A percentile compares a stretch with the other conserved stretches of the same genome.
These are phyloP conservation scores for Spicauda simplicius DNA, from an alignment of 2,888 invertebrate genomes.

Conservation along the genomic window DNA sequence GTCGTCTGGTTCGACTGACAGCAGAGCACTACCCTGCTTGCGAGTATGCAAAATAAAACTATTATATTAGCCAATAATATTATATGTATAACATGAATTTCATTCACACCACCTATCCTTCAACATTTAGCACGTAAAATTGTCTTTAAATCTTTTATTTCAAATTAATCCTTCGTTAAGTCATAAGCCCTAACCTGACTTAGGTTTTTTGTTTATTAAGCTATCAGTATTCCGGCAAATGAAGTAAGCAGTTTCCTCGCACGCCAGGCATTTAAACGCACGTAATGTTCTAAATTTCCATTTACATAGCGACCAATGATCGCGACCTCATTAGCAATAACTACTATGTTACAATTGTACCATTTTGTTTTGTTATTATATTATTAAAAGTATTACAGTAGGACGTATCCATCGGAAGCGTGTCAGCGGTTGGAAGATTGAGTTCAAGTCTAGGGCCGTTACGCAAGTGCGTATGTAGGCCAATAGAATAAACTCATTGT, in stretches of 20 bases:
- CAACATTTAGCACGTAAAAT: too few relatives aligned
- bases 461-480: slow-evolving; percentile 77
- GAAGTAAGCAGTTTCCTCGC: slow-evolving; percentile 19
- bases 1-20: too few relatives aligned
- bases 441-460: slow-evolving; percentile 80
- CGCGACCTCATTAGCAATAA: slow-evolving; percentile 21
- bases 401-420: slow-evolving; percentile 30
- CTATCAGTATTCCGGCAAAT: slow-evolving; percentile 25
- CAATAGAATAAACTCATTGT: slow-evolving; percentile 60
- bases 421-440: slow-evolving; percentile 52
- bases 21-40: too few relatives aligned
- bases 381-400: slow-evolving; percentile 8
- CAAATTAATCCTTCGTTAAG: not conserved
- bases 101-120: too few relatives aligned
- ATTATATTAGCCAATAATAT: too few relatives aligned
- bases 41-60: too few relatives aligned
- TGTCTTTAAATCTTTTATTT: not conserved
- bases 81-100: too few relatives aligned
- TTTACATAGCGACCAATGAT: slow-evolving; percentile 13
- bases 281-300: slow-evolving; percentile 30
- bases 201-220: slow-evolving; percentile 14
- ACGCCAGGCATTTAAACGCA: slow-evolving; percentile 21
- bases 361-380: slow-evolving; percentile 1
- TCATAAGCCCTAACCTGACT: slow-evolving; percentile 1
- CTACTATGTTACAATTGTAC: not conserved